Conservation (phyloP, 2,888 invertebrate species). For the Sarcophaga caerulescens region DNA sequence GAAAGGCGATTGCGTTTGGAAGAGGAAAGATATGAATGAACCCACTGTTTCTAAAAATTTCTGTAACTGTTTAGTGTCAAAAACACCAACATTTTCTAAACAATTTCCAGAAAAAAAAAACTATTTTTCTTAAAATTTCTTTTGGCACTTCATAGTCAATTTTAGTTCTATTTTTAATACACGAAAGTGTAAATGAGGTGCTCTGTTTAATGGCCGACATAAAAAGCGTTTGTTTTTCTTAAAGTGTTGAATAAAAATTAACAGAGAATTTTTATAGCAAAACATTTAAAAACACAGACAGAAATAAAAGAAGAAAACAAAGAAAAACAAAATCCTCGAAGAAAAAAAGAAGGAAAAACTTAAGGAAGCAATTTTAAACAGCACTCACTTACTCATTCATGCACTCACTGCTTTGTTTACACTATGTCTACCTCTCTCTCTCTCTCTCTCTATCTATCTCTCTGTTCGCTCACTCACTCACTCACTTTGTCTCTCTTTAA, state of each 20-base stretch:
- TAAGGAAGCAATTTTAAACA: constrained; percentile 20
- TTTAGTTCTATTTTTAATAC: background rate
- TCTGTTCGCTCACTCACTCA: background rate
- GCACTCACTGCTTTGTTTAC: background rate
- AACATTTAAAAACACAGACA: background rate
- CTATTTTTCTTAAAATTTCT: background rate
- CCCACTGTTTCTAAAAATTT: no score
- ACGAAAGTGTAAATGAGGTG: background rate
- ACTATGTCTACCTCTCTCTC: background rate
- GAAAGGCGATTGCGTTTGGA: no score
- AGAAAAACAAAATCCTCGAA: background rate
- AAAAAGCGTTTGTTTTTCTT: background rate
- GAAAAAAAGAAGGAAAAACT: constrained; percentile 2
- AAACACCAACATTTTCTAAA: background rate
- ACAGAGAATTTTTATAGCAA: constrained; percentile 14
- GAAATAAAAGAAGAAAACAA: background rate
- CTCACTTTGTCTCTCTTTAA: background rate
- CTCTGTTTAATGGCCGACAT: background rate
- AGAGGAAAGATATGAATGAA: no score
- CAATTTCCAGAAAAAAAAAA: background rate
- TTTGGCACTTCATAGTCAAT: background rate
- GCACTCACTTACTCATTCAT: background rate
- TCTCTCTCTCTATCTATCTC: background rate
- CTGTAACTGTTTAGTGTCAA: background rate
- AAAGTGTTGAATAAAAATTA: constrained; percentile 27